Evolutionary conservation across 2,113 vertebrate genomes (phyloP).

Genomic region (Oreotrochilus melanogaster): DNA sequence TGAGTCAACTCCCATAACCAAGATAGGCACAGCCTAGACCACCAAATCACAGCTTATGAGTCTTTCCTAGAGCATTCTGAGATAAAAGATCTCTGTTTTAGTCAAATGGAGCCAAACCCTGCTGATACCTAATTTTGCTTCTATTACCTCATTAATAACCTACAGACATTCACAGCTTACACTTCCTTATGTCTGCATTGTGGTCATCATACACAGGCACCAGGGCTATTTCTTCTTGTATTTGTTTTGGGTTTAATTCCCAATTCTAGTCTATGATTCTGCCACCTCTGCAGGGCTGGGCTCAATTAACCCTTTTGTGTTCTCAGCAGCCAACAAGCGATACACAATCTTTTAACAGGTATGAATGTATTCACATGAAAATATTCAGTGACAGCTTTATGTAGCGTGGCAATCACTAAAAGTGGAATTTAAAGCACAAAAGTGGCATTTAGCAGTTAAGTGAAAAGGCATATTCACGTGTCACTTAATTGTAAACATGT

Average conservation of each 20-base stretch:
- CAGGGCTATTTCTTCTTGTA: conserved; percentile 22
- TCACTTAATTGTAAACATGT: neutral
- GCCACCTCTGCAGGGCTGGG: conserved; percentile 83
- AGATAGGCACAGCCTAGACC: conserved; percentile 49
- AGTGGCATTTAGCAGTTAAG: neutral
- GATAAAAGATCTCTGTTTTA: conserved; percentile 60
- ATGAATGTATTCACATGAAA: conserved; percentile 74
- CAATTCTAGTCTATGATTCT: conserved; percentile 71
- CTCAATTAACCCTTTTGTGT: conserved; percentile 87
- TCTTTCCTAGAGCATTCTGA: conserved; percentile 26
- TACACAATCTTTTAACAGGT: conserved; percentile 78
- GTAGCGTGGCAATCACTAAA: neutral
- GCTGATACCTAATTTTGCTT: conserved; percentile 64
- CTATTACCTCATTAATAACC: conserved; percentile 71
- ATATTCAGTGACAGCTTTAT: conserved; percentile 78
- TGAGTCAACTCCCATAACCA: conserved; percentile 41
- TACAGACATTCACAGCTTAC: conserved; percentile 40
- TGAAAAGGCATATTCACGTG: neutral
- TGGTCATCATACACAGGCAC: neutral
- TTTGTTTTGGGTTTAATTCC: conserved; percentile 76
- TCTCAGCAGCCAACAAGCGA: conserved; percentile 73
- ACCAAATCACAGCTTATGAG: conserved; percentile 62
- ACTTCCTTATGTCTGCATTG: conserved; percentile 48
- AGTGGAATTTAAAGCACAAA: conserved; percentile 8
- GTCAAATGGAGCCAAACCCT: conserved; percentile 64